phyloP scores from a whole-genome alignment of 2,113 vertebrate species.

The Chionodraco myersi region DNA sequence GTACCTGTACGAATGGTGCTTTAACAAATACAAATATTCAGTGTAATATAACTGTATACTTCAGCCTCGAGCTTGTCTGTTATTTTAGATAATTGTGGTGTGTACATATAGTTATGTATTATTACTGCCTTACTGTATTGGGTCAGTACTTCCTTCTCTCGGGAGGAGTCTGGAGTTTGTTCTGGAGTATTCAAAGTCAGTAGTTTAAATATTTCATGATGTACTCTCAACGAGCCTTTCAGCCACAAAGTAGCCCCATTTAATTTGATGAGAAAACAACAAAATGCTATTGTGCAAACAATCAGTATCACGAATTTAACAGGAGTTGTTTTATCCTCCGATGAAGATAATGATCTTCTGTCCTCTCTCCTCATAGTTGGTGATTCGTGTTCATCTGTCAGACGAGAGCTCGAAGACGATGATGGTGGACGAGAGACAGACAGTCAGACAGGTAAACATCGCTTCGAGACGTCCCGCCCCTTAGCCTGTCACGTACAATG shows the following conservation, averaged over 20 bases:
- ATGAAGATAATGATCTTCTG: not conserved
- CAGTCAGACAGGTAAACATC: slow-evolving; percentile 90
- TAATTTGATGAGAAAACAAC: not conserved
- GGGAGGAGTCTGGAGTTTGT: not conserved
- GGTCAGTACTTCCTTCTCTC: not conserved
- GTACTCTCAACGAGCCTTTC: not conserved
- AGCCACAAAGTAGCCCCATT: not conserved
- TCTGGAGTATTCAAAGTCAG: not conserved
- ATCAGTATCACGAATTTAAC: not conserved
- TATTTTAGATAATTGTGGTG: not conserved
- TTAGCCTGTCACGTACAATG: no score
- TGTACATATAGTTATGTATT: not conserved
- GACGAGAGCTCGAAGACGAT: slow-evolving; percentile 99
- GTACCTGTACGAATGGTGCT: no score
- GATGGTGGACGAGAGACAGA: slow-evolving; percentile 99
- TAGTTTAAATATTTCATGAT: not conserved
- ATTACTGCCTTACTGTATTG: not conserved
- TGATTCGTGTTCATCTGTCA: slow-evolving; percentile 98
- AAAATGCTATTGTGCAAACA: not conserved
- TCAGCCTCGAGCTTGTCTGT: no score
- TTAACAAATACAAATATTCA: no score
- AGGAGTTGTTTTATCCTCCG: not conserved
- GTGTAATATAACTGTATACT: no score
- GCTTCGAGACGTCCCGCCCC: no score
- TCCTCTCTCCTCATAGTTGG: slow-evolving; percentile 84